Conservation (phyloP, 2,888 invertebrate species). For the Cancer borealis region DNA sequence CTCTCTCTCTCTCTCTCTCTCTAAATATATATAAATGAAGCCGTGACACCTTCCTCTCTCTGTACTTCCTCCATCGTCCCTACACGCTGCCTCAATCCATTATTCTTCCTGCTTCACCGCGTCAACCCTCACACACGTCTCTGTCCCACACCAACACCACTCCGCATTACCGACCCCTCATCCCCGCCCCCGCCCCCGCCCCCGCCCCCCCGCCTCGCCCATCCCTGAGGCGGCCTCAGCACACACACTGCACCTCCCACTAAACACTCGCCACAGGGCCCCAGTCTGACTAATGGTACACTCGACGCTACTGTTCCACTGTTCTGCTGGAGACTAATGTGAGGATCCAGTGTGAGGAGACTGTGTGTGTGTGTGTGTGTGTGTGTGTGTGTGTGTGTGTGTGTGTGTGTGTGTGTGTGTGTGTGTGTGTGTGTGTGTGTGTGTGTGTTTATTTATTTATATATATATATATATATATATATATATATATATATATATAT, state of each 20-base stretch:
- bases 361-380: no score
- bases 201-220: not conserved
- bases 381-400: no score
- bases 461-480: no score
- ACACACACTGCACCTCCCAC: not conserved
- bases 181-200: not conserved
- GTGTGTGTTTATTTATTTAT: no score
- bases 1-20: not conserved
- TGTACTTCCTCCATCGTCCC: slow-evolving; percentile 2
- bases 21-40: not conserved
- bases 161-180: not conserved
- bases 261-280: not conserved
- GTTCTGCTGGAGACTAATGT: not conserved
- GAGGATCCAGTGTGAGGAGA: not conserved
- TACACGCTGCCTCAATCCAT: not conserved
- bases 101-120: not conserved
- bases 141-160: not conserved
- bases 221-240: not conserved
- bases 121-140: not conserved
- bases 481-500: no score
- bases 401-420: no score
- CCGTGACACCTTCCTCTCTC: not conserved
- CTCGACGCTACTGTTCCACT: not conserved
- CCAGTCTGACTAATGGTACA: not conserved
- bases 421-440: no score